Evolutionary conservation across 2,888 invertebrate species (phyloP), one percentile per base, ranked within the genome.

Genomic region (Lochmaea crataegi): DNA sequence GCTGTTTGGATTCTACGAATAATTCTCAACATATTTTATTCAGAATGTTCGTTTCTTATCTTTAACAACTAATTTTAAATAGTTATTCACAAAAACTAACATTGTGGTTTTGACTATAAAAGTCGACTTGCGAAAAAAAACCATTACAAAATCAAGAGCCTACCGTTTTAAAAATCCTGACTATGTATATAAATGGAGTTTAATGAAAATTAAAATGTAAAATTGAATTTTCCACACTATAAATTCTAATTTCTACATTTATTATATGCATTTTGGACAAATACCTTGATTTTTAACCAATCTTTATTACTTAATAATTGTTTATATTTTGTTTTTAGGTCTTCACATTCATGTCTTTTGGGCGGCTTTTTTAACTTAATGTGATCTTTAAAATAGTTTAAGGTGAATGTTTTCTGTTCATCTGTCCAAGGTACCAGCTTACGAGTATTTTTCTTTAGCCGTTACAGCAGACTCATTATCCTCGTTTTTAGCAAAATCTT

Each of bases 251-350:
- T 18, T 60, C 42, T 57, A n/a, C 45, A 48, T 58, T 45, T 45
- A 18, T n/a, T 48, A 53, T 76, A 76, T 26, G 38, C 26, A 67
- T 78, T 76, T 66, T 75, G 76, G 12, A 78, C 64, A 65, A 71
- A 77, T 3, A 73, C 74, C 65, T 78, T 78, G 2, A 78, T 78
- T 73, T 77, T 77, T 22, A 66, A 38, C 77, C 77, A 78, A 26
- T 68, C 42, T n/a, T n/a, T 72, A 51, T 77, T 78, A 5, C 56
- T 16, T 18, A 78, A 61, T 41, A 76, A 22, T 14, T 71, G 41
- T 53, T 63, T 18, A 74, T 78, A 22, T 67, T 72, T 64, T 5
- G 61, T 26, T 64, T 38, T 75, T 14, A 76, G 56, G 0, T 60
- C 48, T 57, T 61, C 65, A 66, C 76, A 77, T 63, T 78, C 77